These are phyloP conservation scores for Pangasianodon hypophthalmus DNA, from an alignment of 2,113 vertebrate species.

Conservation along the genomic window DNA sequence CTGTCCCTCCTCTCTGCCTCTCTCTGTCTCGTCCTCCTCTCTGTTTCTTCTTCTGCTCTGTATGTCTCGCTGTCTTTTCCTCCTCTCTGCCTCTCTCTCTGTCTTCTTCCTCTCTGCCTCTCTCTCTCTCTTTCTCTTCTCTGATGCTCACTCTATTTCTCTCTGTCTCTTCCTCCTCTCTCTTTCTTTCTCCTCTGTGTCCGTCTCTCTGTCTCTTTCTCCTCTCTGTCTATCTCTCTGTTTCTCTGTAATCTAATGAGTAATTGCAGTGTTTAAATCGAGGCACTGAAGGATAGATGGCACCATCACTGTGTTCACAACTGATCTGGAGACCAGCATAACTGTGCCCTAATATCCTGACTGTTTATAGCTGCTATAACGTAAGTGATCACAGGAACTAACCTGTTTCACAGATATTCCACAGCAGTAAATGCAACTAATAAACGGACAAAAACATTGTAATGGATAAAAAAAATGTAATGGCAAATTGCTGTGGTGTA, in stretches of 20 bases:
- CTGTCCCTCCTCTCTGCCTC: background rate
- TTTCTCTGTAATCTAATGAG: background rate
- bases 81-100: background rate
- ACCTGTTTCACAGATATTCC: too few species aligned
- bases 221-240: background rate
- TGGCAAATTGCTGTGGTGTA: too few species aligned
- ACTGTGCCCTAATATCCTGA: too few species aligned
- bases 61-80: background rate
- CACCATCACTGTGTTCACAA: too few species aligned
- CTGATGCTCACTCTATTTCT: background rate
- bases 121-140: background rate
- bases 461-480: too few species aligned
- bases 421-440: too few species aligned
- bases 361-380: too few species aligned
- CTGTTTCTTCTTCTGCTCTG: background rate
- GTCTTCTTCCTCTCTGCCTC: background rate
- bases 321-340: too few species aligned
- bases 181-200: background rate
- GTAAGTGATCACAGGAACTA: too few species aligned
- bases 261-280: background rate
- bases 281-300: too few species aligned
- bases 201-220: background rate
- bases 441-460: too few species aligned
- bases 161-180: slow-evolving; percentile 7
- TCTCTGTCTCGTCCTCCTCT: background rate